Evolutionary conservation across 2,113 vertebrate species (phyloP).

Genomic region (Solenodon paradoxus): DNA sequence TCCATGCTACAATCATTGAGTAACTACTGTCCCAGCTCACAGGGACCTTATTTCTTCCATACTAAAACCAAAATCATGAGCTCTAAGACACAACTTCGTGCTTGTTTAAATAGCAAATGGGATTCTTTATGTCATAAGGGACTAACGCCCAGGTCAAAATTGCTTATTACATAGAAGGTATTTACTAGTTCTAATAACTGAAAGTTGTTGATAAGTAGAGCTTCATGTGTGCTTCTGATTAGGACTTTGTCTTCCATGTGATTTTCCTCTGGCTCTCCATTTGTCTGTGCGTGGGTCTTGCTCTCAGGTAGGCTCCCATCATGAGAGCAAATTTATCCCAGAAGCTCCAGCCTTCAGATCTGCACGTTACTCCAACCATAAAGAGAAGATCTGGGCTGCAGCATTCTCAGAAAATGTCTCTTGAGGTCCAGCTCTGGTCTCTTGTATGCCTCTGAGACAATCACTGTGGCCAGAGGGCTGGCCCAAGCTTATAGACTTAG

Average conservation of each 20-base stretch:
- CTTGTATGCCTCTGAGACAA: background rate
- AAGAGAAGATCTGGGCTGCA: background rate
- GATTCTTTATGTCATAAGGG: background rate
- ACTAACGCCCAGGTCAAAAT: background rate
- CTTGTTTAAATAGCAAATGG: background rate
- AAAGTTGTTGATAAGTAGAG: background rate
- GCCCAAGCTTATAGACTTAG: background rate
- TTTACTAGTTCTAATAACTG: background rate
- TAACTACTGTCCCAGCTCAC: background rate
- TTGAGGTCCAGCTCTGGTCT: background rate
- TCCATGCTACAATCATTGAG: background rate
- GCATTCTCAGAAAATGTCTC: background rate
- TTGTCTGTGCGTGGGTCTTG: background rate
- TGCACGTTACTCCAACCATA: background rate
- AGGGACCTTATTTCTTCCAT: background rate
- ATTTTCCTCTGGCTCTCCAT: background rate
- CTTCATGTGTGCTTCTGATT: background rate
- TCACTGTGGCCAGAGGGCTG: background rate
- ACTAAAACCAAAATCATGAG: background rate
- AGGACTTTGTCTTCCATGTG: background rate
- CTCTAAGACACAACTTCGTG: background rate
- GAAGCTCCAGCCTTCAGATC: background rate
- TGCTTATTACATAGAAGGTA: background rate
- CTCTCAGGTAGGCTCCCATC: background rate
- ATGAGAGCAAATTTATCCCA: background rate